Percentiles rank a stretch among this genome's conserved stretches.
phyloP scores from a whole-genome alignment of 2,113 vertebrate species.

The Alexandromys fortis region DNA sequence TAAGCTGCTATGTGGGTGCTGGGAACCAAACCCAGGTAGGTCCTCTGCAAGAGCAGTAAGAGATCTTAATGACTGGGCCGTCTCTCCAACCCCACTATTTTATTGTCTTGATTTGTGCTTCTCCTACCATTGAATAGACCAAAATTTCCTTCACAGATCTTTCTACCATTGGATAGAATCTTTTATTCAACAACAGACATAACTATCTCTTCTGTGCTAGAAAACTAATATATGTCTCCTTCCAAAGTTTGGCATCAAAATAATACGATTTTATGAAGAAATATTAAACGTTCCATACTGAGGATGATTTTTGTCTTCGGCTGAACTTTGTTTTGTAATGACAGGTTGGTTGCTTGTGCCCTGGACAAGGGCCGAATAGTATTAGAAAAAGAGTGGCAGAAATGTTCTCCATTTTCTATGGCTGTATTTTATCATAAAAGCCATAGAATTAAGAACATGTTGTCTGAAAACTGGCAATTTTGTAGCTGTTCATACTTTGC shows the following conservation, averaged over 20 bases:
- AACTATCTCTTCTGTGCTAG: background rate
- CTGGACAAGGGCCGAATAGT: conserved; percentile 46
- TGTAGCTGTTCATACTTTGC: background rate
- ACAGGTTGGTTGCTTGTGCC: conserved; percentile 21
- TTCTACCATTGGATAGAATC: background rate
- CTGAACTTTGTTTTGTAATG: background rate
- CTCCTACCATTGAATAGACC: background rate
- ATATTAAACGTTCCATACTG: background rate
- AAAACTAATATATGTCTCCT: background rate
- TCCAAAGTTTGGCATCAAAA: background rate
- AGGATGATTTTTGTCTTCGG: background rate
- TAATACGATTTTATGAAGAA: no score
- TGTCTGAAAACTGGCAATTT: background rate
- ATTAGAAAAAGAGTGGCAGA: conserved; percentile 12
- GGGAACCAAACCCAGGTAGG: background rate
- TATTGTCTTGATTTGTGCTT: conserved; percentile 8
- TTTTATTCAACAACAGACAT: conserved; percentile 38
- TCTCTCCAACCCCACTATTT: background rate
- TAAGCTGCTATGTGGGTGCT: background rate
- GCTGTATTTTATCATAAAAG: conserved; percentile 59
- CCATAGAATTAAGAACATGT: background rate
- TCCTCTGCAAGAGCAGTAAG: background rate
- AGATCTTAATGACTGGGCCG: background rate
- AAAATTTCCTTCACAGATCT: background rate
- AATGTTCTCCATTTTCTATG: conserved; percentile 48